Base-by-base conservation (phyloP, 2,113 vertebrate genomes). In the Varanus salvator region DNA sequence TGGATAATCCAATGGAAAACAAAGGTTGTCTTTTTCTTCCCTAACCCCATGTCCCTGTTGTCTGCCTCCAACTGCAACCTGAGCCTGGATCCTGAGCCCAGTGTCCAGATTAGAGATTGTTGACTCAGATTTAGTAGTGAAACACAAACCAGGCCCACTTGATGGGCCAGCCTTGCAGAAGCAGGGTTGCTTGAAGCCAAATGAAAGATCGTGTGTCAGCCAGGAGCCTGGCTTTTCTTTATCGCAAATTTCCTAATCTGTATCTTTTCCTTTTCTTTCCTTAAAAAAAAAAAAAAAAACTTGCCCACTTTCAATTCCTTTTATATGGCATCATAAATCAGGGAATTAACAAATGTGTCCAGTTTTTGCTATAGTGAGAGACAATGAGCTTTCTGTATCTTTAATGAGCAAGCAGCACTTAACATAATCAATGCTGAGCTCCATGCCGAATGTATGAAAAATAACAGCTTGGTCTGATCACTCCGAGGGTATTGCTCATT, bases 51-150 rank as follows among this genome's bases (percentile, higher is more conserved):
- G 92, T 96, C 96, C 96, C 96, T 95, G 96, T 95, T 96, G 96
- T 96, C 95, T 96, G 96, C 95, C 97, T 97, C 97, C 95, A 97
- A 96, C 92, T 97, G 97, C 97, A 98, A 98, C 95, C 93, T 95
- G 97, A 97, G 96, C 96, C 97, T 96, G 95, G 92, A 97, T 97
- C 95, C 96, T 21, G 95, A 97, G 97, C 96, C 97, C 96, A 94
- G 97, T 97, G 97, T 97, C 97, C 97, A 98, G 98, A 98, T 98
- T 98, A 98, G 97, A 98, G 97, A 98, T 97, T 98, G 97, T 98
- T 98, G 97, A 98, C 97, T 98, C 97, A 97, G 97, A 98, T 97
- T 98, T 97, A 97, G 97, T 94, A 96, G 96, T 98, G 98, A 97
- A 98, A 98, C 92, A 91, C 95, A 97, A 98, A 96, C 97, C 96